Conservation (phyloP, 2,888 invertebrate genomes). For the Sphaerolaimus hirsutus region DNA sequence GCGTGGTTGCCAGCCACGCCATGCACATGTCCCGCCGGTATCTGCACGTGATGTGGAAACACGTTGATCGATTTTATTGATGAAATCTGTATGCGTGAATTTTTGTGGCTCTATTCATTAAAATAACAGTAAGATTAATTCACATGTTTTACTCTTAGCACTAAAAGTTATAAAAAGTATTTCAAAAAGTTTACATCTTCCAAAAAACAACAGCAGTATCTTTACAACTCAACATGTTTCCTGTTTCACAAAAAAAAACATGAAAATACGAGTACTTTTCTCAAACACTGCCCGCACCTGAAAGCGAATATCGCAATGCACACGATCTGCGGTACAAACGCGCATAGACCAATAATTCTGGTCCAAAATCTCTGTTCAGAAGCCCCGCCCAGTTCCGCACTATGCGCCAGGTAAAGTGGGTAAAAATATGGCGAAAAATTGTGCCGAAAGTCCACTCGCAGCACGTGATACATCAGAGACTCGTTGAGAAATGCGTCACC, state of each 20-base stretch:
- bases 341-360: constrained; percentile 12
- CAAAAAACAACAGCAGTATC: too few relatives aligned
- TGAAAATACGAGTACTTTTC: too few relatives aligned
- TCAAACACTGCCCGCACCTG: constrained; percentile 7
- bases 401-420: constrained; percentile 56
- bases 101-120: too few relatives aligned
- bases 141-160: not conserved
- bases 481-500: constrained; percentile 68
- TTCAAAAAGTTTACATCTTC: too few relatives aligned
- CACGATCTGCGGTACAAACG: constrained; percentile 18
- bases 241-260: too few relatives aligned
- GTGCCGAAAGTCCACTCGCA: constrained; percentile 62
- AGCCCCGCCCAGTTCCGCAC: constrained; percentile 38
- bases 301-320: constrained; percentile 10
- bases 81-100: too few relatives aligned
- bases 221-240: too few relatives aligned
- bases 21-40: too few relatives aligned
- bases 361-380: constrained; percentile 8
- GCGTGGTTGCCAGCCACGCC: constrained; percentile 56
- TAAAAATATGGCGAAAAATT: constrained; percentile 93
- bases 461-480: constrained; percentile 68
- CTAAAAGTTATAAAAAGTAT: not conserved
- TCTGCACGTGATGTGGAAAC: too few relatives aligned
- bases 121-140: not conserved
- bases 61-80: too few relatives aligned